phyloP scores from a whole-genome alignment of 2,888 invertebrate species.

The Diplazon laetatorius region DNA sequence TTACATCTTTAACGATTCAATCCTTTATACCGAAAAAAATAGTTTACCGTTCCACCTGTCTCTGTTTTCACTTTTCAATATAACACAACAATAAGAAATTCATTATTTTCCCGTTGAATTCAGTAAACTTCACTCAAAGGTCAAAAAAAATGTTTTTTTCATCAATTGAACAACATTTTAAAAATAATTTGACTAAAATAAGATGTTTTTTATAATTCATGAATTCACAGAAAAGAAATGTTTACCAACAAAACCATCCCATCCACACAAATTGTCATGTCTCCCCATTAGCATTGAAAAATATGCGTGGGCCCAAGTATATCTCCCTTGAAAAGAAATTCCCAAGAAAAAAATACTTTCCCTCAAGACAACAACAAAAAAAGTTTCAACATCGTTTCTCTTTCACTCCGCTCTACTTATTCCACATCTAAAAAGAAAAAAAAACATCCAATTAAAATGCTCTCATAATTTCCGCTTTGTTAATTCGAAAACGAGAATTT shows the following conservation, averaged over 20 bases:
- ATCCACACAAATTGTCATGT: background rate
- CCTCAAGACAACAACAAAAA: background rate
- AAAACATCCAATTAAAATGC: too few species aligned
- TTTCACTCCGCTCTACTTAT: constrained; percentile 6
- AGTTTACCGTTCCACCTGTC: too few species aligned
- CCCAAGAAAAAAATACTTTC: constrained; percentile 3
- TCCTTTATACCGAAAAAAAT: too few species aligned
- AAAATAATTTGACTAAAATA: too few species aligned
- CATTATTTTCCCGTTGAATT: too few species aligned
- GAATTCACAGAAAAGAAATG: background rate
- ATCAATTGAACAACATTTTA: too few species aligned
- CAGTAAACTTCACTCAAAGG: too few species aligned
- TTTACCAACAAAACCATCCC: background rate
- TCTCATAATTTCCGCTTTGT: constrained; percentile 20
- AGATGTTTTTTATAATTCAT: background rate
- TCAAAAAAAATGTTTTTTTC: too few species aligned
- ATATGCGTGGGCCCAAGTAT: too few species aligned
- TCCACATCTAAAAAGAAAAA: background rate
- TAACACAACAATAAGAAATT: too few species aligned
- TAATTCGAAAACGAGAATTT: constrained; percentile 9
- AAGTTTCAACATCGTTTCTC: constrained; percentile 8
- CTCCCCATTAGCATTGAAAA: background rate
- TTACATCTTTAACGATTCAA: too few species aligned
- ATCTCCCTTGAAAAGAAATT: background rate
- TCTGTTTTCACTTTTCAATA: too few species aligned